Evolutionary conservation across 2,888 invertebrate species (phyloP), one percentile per base, ranked within the genome.

Genomic region (Gerosis bhagava): DNA sequence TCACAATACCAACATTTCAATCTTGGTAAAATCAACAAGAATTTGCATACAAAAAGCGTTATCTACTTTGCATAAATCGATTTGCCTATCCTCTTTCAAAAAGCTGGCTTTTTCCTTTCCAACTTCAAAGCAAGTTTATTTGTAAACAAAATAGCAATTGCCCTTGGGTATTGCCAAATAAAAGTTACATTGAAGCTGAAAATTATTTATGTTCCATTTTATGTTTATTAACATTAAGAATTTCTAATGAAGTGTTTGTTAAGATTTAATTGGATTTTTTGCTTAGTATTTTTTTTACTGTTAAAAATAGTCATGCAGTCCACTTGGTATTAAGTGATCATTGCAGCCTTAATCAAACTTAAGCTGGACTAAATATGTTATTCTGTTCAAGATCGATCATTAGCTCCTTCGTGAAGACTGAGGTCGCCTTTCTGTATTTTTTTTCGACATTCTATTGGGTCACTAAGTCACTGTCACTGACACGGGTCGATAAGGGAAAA

Each of bases 41-140:
- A 87, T 86, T 86, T 83, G 77, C 86, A 87, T 86, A 83, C 79
- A 86, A 86, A 87, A 86, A 83, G 84, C 81, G 79, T 81, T 76
- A 82, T 82, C 83, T 83, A 73, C 77, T 86, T 86, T 84, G 79
- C 83, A 84, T 86, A 84, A 87, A 87, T 83, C 84, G 83, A 84
- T 84, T 87, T 84, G 79, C 83, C 80, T 78, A 83, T 86, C 81
- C 83, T 77, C 80, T 82, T 83, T 79, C 77, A 77, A 79, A 63
- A 83, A 82, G 79, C 57, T 50, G 60, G 58, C 77, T 83, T 80
- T 82, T 84, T 81, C 80, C 74, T 81, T 81, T 74, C 77, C 80
- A 78, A 81, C 79, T 84, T 81, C 79, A 77, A 78, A 79, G 73
- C 67, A 81, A 83, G 80, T 83, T 83, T 83, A 84, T 83, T 84